Evolutionary conservation across 2,113 vertebrate genomes (phyloP).

Genomic region (Epinephelus lanceolatus): DNA sequence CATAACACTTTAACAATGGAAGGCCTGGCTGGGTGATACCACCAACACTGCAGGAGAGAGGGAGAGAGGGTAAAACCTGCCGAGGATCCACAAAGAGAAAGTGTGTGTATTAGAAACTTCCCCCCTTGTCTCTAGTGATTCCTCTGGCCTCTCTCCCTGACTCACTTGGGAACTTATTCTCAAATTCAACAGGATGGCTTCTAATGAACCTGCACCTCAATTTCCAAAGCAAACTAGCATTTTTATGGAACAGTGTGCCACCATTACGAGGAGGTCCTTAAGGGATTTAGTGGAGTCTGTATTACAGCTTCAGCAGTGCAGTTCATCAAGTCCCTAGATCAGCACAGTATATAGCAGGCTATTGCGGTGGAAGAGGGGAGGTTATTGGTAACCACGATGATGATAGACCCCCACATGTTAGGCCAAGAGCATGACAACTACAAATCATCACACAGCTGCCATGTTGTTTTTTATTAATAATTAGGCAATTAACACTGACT

Average conservation of each 20-base stretch:
- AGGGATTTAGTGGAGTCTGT: slow-evolving; percentile 61
- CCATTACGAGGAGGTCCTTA: slow-evolving; percentile 69
- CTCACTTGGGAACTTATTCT: slow-evolving; percentile 68
- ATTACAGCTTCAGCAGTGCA: slow-evolving; percentile 63
- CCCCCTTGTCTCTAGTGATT: slow-evolving; percentile 21
- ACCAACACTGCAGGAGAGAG: slow-evolving; percentile 42
- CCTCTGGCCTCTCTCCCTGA: slow-evolving; percentile 28
- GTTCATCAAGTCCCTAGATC: slow-evolving; percentile 60
- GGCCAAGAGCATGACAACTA: background rate
- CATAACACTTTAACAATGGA: slow-evolving; percentile 54
- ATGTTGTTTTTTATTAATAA: background rate
- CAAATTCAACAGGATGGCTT: slow-evolving; percentile 70
- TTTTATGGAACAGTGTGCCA: slow-evolving; percentile 73
- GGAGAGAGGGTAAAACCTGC: slow-evolving; percentile 29
- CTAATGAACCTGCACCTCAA: slow-evolving; percentile 77
- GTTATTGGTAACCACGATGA: slow-evolving; percentile 9
- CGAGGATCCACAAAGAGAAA: slow-evolving; percentile 28
- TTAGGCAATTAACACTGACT: background rate
- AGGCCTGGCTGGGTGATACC: slow-evolving; percentile 59
- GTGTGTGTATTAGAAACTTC: slow-evolving; percentile 1
- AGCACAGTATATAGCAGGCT: slow-evolving; percentile 25
- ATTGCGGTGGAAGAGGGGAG: slow-evolving; percentile 34
- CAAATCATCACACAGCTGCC: background rate
- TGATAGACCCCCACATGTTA: background rate
- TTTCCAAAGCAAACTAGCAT: slow-evolving; percentile 73